Conservation (phyloP, 2,888 invertebrate genomes). For the Molanna angustata region DNA sequence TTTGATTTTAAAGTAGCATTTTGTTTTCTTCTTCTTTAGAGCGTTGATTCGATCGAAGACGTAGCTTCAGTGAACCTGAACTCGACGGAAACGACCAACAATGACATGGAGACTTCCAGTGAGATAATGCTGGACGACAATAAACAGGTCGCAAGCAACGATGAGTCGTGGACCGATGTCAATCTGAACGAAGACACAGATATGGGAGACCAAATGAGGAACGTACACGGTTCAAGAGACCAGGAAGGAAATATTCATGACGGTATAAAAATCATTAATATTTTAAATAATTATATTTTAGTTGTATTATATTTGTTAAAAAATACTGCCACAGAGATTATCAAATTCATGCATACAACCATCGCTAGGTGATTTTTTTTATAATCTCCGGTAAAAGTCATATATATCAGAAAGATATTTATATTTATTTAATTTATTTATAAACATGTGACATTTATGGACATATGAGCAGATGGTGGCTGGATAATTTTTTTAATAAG, state of each 20-base stretch:
- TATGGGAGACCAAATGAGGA: slow-evolving; percentile 49
- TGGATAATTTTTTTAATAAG: too few species aligned
- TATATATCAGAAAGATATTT: too few species aligned
- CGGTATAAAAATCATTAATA: slow-evolving; percentile 26
- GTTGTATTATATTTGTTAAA: too few species aligned
- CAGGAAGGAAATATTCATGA: slow-evolving; percentile 64
- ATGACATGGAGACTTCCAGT: slow-evolving; percentile 67
- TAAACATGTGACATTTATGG: too few species aligned
- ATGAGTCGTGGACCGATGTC: slow-evolving; percentile 92
- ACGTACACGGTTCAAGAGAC: slow-evolving; percentile 57
- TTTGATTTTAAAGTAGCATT: too few species aligned
- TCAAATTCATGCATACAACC: background rate
- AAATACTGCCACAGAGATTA: too few species aligned
- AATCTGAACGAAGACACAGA: slow-evolving; percentile 83
- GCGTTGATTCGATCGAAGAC: slow-evolving; percentile 83
- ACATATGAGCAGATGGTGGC: too few species aligned
- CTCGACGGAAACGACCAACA: slow-evolving; percentile 69
- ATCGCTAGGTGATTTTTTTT: background rate
- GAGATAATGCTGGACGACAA: slow-evolving; percentile 70
- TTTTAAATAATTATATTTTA: too few species aligned
- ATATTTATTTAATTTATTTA: too few species aligned
- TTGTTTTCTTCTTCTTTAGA: slow-evolving; percentile 55
- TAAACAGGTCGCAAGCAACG: slow-evolving; percentile 65
- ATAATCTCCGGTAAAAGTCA: too few species aligned
- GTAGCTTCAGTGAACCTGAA: slow-evolving; percentile 69